Base-by-base conservation (phyloP, 92 coral and sea anemone genomes). In the Paragorgia papillata region DNA sequence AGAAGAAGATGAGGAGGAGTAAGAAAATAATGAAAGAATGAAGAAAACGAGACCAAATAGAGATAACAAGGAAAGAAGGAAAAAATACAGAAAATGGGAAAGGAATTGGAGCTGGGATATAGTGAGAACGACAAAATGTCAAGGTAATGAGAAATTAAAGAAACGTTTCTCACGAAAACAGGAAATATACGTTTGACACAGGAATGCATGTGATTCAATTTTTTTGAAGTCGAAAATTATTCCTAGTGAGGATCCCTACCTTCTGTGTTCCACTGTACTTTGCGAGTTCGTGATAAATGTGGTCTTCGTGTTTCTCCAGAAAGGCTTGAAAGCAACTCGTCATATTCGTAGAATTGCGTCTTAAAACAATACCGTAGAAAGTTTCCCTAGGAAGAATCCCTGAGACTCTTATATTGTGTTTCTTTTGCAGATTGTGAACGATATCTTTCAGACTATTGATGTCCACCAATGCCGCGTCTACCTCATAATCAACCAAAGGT, bases 381-480 rank as follows among this genome's bases (percentile, higher is more conserved):
- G 88, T 79, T n/a, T 82, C 83, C 15, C 83, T 94, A 37, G 33
- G 85, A 8, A 94, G 74, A 6, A 92, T 84, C 27, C 85, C 77
- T 31, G 77, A 50, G 8, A 75, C 86, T 66, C 74, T 73, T 17
- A 91, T 86, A 58, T 90, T 89, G 69, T 90, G 86, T 49, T 84
- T 68, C 18, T 80, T 79, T 32, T 54, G 77, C n/a, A 93, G 79
- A 4, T 60, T 37, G 41, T 70, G 59, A 12, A 85, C 75, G 55
- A 85, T 84, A 48, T 88, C 82, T 66, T 86, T 86, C 19, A 94
- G 80, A 17, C 92, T 87, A 49, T 94, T 92, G 7, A 92, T 86
- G 64, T 94, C 97, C 32, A 91, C 82, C 22, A 94, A 57, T 31
- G 97, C 92, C 2, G 88, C 97, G 17, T 84, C 90, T 8, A 94